Evolutionary conservation across 1,140 invertebrate species (phyloP), one percentile per base, ranked within the genome.

Genomic region (Lethrus apterus): DNA sequence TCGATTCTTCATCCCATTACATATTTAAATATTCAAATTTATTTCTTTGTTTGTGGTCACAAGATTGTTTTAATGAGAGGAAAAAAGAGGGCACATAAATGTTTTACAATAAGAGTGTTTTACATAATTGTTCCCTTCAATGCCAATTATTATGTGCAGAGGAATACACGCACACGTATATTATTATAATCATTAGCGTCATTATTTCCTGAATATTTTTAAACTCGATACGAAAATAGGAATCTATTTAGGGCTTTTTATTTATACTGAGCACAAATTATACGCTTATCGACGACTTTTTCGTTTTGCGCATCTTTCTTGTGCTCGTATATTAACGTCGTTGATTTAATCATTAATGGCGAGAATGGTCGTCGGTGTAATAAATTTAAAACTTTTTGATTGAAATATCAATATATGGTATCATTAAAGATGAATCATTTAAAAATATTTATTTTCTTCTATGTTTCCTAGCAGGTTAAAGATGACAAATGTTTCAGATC

Each of bases 1-100:
- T n/a, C n/a, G n/a, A n/a, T n/a, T n/a, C n/a, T n/a, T n/a, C n/a
- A n/a, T n/a, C n/a, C n/a, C 31, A 33, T 33, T 33, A 33, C 14
- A 14, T 33, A 33, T 33, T 33, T 33, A 33, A 33, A 33, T 33
- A 33, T 33, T 33, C 14, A 33, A 33, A 33, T 33, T 33, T 33
- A 33, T 33, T 33, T 33, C 31, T 33, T 33, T 33, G 31, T 33
- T 14, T 15, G 9, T 33, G 31, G 9, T 33, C 31, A 33, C 4
- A 15, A 13, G 9, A 11, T 14, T 33, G 31, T 33, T 33, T 33
- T 33, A 5, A 33, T 8, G 5, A 14, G 5, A 8, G 5, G 14
- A 4, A 13, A 11, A 15, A 9, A 7, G 35, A n/a, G 5, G 35
- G 35, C 35, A 5, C 35, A 17, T 17, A 38, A 38, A 4, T 10